Evolutionary conservation across 2,113 vertebrate genomes (phyloP).

Genomic region (Rhombomys opimus): DNA sequence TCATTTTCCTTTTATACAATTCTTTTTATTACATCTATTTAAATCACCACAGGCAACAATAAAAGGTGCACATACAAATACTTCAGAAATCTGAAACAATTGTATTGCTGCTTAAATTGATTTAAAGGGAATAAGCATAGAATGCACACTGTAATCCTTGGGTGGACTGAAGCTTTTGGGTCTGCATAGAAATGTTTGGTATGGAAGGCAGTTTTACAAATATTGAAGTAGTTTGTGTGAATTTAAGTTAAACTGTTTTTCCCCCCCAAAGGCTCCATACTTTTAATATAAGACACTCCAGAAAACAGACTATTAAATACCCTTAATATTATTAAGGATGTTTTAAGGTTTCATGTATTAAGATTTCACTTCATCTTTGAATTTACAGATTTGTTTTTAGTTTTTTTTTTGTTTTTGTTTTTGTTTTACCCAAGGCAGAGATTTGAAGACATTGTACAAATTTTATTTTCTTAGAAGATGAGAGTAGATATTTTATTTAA

Average conservation of each 20-base stretch:
- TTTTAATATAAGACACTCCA: conserved; percentile 76
- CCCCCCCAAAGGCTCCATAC: conserved; percentile 75
- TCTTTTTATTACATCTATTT: neutral
- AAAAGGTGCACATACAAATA: neutral
- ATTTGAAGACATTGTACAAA: conserved; percentile 70
- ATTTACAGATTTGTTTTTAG: conserved; percentile 66
- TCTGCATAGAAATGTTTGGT: conserved; percentile 52
- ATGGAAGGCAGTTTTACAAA: conserved; percentile 48
- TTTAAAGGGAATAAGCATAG: neutral
- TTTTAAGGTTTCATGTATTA: conserved; percentile 81
- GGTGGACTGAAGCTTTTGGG: conserved; percentile 29
- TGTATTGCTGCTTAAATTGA: neutral
- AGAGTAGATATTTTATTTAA: conserved; percentile 48
- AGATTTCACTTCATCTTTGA: conserved; percentile 76
- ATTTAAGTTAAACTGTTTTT: conserved; percentile 60
- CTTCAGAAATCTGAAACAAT: neutral
- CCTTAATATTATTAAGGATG: conserved; percentile 73
- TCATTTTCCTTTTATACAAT: neutral
- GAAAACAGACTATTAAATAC: conserved; percentile 72
- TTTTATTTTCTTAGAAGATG: neutral
- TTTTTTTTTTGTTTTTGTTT: neutral
- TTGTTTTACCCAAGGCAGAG: conserved; percentile 58
- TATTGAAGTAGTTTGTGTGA: conserved; percentile 59
- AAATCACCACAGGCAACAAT: neutral
- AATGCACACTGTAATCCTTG: neutral